Evolutionary conservation across 2,797 vertebrate species (phyloP), one percentile per base, ranked within the genome.

Genomic region (Agapornis canus): DNA sequence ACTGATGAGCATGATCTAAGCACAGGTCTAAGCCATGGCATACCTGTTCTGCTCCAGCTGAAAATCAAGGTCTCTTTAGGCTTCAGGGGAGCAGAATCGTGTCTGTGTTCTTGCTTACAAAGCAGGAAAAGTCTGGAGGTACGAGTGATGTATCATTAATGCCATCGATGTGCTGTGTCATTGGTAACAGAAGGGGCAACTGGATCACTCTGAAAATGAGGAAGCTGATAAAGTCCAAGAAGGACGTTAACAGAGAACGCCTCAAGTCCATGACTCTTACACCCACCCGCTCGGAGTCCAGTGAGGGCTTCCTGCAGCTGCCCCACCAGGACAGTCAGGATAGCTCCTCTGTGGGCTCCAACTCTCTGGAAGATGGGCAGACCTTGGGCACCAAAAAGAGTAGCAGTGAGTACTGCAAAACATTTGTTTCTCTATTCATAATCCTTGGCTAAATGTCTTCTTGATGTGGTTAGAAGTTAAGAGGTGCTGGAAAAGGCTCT

Each of bases 151-250:
- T 81, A 47, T 89, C 90, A 59, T 21, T 88, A 85, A 93, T 78
- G 83, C 49, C 64, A 63, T 93, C 84, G 61, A 90, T 51, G 25
- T 80, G 31, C 80, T 95, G 77, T 96, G 56, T 86, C 95, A 6
- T 83, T 94, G 51, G 0, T 86, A 39, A 72, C 95, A 99, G 99
- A 94, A 99, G 99, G 86, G 99, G 99, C 66, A 99, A 99, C 98
- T 99, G 99, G 99, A 99, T 99, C 98, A 98, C 99, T 32, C 97
- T 99, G 96, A 99, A 99, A 98, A 99, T 99, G 99, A 99, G 95
- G 97, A 99, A 99, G 97, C 96, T 99, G 96, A 99, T 99, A 95
- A 99, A 99, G 95, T 99, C 99, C 3, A 99, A 99, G 98, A 98
- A 98, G 86, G 98, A 98, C 42, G 97, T 96, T 91, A 99, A 98